A percentile compares a stretch with the other conserved stretches of the same genome.
Evolutionary conservation across 2,113 vertebrate species (phyloP).

Genomic region (Psilopogon haemacephalus): DNA sequence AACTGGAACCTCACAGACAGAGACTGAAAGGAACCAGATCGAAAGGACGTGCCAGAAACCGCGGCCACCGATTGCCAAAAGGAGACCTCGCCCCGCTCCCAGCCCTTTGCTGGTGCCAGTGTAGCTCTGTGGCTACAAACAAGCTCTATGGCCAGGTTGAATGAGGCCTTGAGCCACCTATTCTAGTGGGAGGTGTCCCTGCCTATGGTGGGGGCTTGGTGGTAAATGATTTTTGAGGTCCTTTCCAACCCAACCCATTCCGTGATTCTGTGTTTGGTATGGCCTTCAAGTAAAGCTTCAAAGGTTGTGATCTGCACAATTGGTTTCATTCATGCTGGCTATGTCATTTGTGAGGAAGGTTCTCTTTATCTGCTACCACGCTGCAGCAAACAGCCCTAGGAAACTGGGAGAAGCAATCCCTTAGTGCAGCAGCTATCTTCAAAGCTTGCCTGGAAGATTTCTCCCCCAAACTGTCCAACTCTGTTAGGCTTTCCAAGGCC

Average conservation of each 20-base stretch:
- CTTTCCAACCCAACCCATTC: too few species aligned
- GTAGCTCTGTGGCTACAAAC: not conserved
- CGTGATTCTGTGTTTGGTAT: not conserved
- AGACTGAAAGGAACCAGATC: conserved; percentile 24
- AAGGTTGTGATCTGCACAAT: not conserved
- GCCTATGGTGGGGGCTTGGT: too few species aligned
- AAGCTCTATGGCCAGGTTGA: too few species aligned
- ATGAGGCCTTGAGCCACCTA: too few species aligned
- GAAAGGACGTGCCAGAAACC: conserved; percentile 1
- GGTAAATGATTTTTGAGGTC: too few species aligned
- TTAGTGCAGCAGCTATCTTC: conserved; percentile 17
- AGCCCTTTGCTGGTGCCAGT: fast-evolving
- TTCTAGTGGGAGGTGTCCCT: too few species aligned
- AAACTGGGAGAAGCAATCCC: conserved; percentile 26
- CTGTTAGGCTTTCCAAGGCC: not conserved
- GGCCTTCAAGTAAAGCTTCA: conserved; percentile 26
- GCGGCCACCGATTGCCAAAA: not conserved
- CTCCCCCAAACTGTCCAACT: not conserved
- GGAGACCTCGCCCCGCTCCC: not conserved
- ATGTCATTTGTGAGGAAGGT: not conserved
- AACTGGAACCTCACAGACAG: not conserved
- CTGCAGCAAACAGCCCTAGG: not conserved
- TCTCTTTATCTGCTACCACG: not conserved
- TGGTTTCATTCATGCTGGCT: conserved; percentile 14
- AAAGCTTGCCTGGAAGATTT: conserved; percentile 18